Conservation (phyloP, 2,113 vertebrate species). For the Rhinoderma darwinii region DNA sequence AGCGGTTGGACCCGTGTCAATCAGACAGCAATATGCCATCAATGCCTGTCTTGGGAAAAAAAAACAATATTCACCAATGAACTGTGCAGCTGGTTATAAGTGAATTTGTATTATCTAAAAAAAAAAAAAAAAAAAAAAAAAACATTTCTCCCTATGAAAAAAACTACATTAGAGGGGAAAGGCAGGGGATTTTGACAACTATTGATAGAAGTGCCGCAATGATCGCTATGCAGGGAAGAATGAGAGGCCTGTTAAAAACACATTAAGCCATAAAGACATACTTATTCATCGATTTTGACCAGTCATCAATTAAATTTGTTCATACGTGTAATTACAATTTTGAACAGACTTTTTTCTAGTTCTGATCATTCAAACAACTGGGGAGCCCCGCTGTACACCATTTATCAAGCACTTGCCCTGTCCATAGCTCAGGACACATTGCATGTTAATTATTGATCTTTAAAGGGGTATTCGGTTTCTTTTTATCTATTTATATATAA, state of each 20-base stretch:
- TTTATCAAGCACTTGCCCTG: neutral
- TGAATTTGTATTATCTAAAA: neutral
- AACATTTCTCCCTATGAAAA: too few species aligned
- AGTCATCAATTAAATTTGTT: constrained; percentile 19
- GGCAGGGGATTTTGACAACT: neutral
- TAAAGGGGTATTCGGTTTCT: neutral
- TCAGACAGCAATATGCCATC: neutral
- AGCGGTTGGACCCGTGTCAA: neutral
- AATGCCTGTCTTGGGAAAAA: neutral
- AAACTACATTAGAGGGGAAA: neutral
- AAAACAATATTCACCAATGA: neutral
- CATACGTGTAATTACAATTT: constrained; percentile 24
- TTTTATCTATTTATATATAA: neutral
- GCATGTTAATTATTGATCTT: neutral
- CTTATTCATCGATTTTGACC: constrained; percentile 16
- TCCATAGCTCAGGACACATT: neutral
- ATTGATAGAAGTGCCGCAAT: neutral
- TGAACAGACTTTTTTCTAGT: neutral
- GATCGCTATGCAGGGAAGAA: constrained; percentile 1
- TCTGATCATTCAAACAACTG: constrained; percentile 12
- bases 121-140: neutral
- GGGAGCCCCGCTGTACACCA: neutral
- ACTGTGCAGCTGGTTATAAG: neutral
- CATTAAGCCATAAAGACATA: constrained; percentile 10
- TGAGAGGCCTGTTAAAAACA: constrained; percentile 20